A percentile compares a stretch with the other conserved stretches of the same genome.
Evolutionary conservation across 1,140 invertebrate genomes (phyloP).

Genomic region (Caenorhabditis tropicalis): DNA sequence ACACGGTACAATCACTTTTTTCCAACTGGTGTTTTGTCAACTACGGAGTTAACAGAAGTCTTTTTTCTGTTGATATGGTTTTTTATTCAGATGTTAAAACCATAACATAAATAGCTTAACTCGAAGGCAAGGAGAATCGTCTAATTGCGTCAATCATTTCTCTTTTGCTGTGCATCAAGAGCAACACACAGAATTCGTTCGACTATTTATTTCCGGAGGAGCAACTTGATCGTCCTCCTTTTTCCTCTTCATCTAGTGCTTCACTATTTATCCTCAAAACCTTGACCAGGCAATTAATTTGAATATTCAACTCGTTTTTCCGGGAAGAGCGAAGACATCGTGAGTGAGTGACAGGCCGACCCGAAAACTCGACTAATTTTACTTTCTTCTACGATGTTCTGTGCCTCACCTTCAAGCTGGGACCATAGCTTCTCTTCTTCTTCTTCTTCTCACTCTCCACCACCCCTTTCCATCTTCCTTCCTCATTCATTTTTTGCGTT

Average conservation of each 20-base stretch:
- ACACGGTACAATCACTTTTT: too few species aligned
- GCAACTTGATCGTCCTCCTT: not conserved
- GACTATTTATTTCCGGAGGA: not conserved
- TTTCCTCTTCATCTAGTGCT: not conserved
- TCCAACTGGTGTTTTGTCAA: too few species aligned
- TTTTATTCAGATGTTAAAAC: too few species aligned
- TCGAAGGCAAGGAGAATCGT: not conserved
- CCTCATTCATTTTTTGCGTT: conserved; percentile 37
- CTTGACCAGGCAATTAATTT: conserved; percentile 39
- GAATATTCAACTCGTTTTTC: conserved; percentile 35
- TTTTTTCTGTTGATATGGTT: too few species aligned
- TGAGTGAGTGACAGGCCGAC: conserved; percentile 37
- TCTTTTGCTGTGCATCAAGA: not conserved
- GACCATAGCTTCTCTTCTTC: not conserved
- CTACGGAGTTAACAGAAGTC: too few species aligned
- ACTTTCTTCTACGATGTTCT: conserved; percentile 40
- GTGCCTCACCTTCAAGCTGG: conserved; percentile 35
- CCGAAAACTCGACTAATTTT: conserved; percentile 42
- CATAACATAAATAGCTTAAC: too few species aligned
- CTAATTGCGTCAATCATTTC: conserved; percentile 2
- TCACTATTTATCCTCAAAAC: conserved; percentile 12
- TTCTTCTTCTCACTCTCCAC: not conserved
- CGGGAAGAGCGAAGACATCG: conserved; percentile 40
- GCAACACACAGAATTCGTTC: not conserved
- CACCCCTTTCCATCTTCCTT: conserved; percentile 3